Conservation (phyloP, 2,113 vertebrate genomes). For the Sapayoa aenigma region DNA sequence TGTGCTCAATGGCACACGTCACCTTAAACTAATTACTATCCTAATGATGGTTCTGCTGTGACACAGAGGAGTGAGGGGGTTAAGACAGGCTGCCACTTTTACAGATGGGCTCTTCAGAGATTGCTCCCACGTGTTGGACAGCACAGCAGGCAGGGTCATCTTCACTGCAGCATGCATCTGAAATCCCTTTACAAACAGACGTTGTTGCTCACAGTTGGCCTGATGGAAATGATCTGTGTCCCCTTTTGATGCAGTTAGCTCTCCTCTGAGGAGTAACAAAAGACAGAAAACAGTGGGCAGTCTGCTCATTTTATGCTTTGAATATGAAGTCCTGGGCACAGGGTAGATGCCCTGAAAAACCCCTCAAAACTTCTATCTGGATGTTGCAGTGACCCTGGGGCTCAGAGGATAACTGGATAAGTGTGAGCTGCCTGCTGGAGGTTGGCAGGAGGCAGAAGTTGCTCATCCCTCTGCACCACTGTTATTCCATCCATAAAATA, state of each 20-base stretch:
- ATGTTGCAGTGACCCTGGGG: rapidly evolving
- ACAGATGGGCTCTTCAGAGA: background rate
- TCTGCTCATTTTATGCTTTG: background rate
- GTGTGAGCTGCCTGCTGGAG: background rate
- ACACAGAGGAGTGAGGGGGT: background rate
- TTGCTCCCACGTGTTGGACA: background rate
- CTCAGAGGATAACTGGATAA: rapidly evolving
- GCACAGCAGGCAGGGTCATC: background rate
- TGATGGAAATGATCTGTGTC: background rate
- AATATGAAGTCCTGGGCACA: background rate
- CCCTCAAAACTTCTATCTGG: too few species aligned
- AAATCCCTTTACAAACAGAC: background rate
- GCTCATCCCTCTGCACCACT: background rate
- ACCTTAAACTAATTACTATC: background rate
- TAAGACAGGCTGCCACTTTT: background rate
- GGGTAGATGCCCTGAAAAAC: background rate
- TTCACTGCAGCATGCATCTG: rapidly evolving
- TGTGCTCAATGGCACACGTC: rapidly evolving
- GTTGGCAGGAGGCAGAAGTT: background rate
- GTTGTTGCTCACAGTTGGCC: rapidly evolving
- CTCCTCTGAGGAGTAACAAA: background rate
- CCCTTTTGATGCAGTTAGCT: background rate
- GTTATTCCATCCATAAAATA: background rate
- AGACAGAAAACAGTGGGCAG: background rate
- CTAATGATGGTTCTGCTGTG: background rate